Evolutionary conservation across 2,888 invertebrate species (phyloP), one percentile per base, ranked within the genome.

Genomic region (Dichetophora obliterata): DNA sequence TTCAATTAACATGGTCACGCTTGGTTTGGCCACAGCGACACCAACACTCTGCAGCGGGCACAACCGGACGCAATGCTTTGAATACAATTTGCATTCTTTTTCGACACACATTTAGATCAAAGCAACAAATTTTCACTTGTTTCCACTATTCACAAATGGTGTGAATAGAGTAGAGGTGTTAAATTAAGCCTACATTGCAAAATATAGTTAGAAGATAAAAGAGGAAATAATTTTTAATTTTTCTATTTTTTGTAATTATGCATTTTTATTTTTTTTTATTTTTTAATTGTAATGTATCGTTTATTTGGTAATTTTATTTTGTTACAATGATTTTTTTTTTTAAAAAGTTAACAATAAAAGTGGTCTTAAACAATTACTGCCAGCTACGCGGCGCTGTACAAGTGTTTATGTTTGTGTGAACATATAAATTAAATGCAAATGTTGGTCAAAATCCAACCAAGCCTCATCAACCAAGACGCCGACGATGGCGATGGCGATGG

Each of bases 1-100:
- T 84, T 82, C 83, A 80, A 80, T 84, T 83, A 86, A 84, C 83
- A 84, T 82, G 83, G 75, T 61, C 54, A 77, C 71, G 78, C 75
- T 75, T 71, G 73, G 79, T 52, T 78, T 63, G 70, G 57, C 76
- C 43, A 66, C 66, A 37, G 16, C 6, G 1, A 37, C 57, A 27
- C 6, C 22, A 59, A 22, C 24, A 59, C 24, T 22, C 57, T 59
- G 9, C 24, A 59, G 6, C 9, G 11, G 22, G 11, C 57, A 59
- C 43, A 43, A 6, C 24, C 24, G 16, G 59, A 59, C 59, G 24
- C 19, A 19, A 34, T 65, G 24, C 27, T 65, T 34, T 65, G 31
- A 37, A n/a, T 34, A 34, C 5, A 37, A 65, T 65, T 65, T 65
- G 63, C 63, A 65, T 65, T 59, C 8, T 59, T 59, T 34, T 34